These are phyloP conservation scores for Percopsis omiscomaycus DNA, from an alignment of 2,797 vertebrate species.

Conservation along the genomic window DNA sequence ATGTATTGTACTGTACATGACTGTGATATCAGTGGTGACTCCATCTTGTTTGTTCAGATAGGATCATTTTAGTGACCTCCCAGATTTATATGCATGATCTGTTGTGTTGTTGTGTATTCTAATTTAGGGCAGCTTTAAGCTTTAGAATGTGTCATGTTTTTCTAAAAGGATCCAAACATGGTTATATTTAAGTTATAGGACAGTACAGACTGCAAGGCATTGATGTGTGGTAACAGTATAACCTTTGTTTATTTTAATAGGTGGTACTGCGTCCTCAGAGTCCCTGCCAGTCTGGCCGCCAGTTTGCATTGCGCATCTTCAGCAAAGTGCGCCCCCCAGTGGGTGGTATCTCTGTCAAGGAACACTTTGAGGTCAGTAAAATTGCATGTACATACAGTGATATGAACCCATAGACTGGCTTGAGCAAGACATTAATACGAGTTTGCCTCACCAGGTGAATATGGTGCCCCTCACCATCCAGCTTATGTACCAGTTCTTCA, in stretches of 20 bases:
- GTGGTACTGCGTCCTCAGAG: slow-evolving; percentile 96
- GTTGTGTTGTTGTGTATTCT: slow-evolving; percentile 8
- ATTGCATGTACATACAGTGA: too few relatives aligned
- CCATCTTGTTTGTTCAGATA: slow-evolving; percentile 47
- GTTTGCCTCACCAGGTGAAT: slow-evolving; percentile 82
- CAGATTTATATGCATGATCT: neutral
- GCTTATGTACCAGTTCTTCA: slow-evolving; percentile 99
- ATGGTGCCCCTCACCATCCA: slow-evolving; percentile 98
- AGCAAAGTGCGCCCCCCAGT: slow-evolving; percentile 98
- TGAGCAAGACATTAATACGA: neutral
- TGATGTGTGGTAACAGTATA: neutral
- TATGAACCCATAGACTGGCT: neutral
- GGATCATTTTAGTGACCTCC: slow-evolving; percentile 19
- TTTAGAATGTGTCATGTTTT: slow-evolving; percentile 2
- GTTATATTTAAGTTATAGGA: neutral
- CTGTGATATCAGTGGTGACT: slow-evolving; percentile 39
- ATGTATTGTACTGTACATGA: slow-evolving; percentile 65
- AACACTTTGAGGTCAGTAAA: slow-evolving; percentile 92
- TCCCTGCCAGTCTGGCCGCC: slow-evolving; percentile 88
- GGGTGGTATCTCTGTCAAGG: slow-evolving; percentile 97
- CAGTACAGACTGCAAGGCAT: neutral
- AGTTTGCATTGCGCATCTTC: slow-evolving; percentile 94
- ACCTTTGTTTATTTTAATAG: slow-evolving; percentile 62
- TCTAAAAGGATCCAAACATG: neutral
- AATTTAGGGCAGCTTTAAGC: neutral